Evolutionary conservation across 2,113 vertebrate species (phyloP).

Genomic region (Misgurnus anguillicaudatus): DNA sequence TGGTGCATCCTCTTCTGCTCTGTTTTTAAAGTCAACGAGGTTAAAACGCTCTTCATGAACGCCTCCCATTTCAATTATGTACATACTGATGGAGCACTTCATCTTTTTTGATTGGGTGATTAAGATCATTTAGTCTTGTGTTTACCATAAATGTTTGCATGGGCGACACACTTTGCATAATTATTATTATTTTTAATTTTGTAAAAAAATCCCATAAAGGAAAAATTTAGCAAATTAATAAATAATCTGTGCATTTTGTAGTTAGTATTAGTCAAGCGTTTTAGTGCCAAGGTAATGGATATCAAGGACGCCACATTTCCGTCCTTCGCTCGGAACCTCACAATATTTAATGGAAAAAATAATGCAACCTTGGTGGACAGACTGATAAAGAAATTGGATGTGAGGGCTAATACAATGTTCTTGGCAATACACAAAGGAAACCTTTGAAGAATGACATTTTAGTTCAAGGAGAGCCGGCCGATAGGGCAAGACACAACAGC

Average conservation of each 20-base stretch:
- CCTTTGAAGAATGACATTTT: constrained; percentile 60
- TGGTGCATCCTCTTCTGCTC: constrained; percentile 3
- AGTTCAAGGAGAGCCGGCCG: constrained; percentile 61
- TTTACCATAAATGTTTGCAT: constrained; percentile 62
- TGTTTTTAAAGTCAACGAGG: constrained; percentile 7
- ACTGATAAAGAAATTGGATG: constrained; percentile 36
- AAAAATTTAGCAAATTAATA: neutral
- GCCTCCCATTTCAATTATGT: constrained; percentile 59
- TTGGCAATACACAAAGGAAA: constrained; percentile 35
- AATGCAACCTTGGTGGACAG: constrained; percentile 23
- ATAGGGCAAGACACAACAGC: constrained; percentile 57
- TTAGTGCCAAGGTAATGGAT: neutral
- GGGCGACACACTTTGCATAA: neutral
- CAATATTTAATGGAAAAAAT: neutral
- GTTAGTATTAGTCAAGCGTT: neutral
- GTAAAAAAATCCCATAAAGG: too few relatives aligned
- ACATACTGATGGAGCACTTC: constrained; percentile 66
- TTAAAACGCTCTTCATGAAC: constrained; percentile 41
- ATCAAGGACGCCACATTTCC: constrained; percentile 9
- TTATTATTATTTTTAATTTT: too few relatives aligned
- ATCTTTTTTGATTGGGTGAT: constrained; percentile 56
- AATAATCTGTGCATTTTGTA: neutral
- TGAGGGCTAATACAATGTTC: constrained; percentile 51
- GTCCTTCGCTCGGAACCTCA: neutral
- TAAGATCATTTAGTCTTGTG: constrained; percentile 58